Base-by-base conservation (phyloP, 64 coral and sea anemone genomes). In the Actinia equina region DNA sequence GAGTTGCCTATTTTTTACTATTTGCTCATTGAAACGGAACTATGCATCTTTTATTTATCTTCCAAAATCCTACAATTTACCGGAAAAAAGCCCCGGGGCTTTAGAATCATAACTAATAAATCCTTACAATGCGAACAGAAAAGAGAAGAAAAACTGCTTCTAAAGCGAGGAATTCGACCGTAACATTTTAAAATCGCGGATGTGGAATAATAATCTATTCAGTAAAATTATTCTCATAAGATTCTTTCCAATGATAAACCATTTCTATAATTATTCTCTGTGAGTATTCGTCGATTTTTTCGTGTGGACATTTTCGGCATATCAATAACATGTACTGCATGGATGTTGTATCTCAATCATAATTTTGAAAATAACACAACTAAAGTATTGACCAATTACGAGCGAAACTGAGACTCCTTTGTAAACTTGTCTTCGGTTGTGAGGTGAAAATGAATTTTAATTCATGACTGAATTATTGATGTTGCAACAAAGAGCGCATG, bases 401-500 rank as follows among this genome's bases (percentile, higher is more conserved):
- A 74, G 69, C 9, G 41, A 74, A 27, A 30, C 26, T 74, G 26
- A 26, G 26, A 74, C n/a, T 74, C 69, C n/a, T 74, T 41, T 74
- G 23, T 74, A 74, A 74, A 74, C 69, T 41, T 74, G 69, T 74
- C 26, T 41, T 71, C 77, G 2, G 7, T 80, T 44, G 30, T 6
- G 78, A 81, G 78, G 78, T 51, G 78, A 81, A 81, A 81, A 81
- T 81, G 45, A 81, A 81, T 81, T 17, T 81, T 81, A 81, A 81
- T 81, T 51, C 17, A 15, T 22, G 78, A 44, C 22, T 51, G 78
- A 81, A 81, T 81, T 81, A 81, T 81, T 81, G 49, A 81, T 81
- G 17, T 20, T 8, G 16, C 43, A 81, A 52, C 78, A 81, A 81
- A 81, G 45, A 74, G 78, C 78, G 78, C 78, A 81, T 81, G 78